These are phyloP conservation scores for Colletes latitarsis DNA, from an alignment of 1,140 invertebrate species.

Conservation along the genomic window DNA sequence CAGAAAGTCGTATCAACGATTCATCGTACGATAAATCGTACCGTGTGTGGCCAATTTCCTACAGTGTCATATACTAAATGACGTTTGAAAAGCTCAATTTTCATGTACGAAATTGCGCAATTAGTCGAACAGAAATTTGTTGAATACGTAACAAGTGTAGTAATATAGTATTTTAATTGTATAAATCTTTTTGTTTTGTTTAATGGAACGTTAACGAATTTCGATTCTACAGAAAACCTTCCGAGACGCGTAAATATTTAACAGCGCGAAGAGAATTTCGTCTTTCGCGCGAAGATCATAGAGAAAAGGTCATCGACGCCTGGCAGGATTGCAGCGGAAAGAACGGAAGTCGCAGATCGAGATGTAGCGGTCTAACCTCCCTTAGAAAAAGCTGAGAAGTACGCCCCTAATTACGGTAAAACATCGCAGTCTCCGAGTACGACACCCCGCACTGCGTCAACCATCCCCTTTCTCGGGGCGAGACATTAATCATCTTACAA, in stretches of 20 bases:
- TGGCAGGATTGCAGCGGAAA: background rate
- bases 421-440: conserved; percentile 72
- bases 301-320: background rate
- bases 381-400: conserved; percentile 69
- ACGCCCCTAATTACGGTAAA: conserved; percentile 78
- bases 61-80: too few relatives aligned
- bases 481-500: conserved; percentile 75
- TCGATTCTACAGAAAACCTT: background rate
- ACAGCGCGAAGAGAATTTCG: background rate
- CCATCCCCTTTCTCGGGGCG: conserved; percentile 63
- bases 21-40: too few relatives aligned
- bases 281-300: background rate
- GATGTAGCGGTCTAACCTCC: conserved; percentile 61
- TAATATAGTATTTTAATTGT: too few relatives aligned
- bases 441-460: conserved; percentile 70
- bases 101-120: too few relatives aligned
- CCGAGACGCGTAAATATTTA: background rate
- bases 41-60: too few relatives aligned
- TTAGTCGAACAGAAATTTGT: too few relatives aligned
- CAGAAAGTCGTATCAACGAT: too few relatives aligned
- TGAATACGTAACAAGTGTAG: too few relatives aligned
- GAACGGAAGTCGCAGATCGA: conserved; percentile 47
- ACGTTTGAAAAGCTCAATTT: too few relatives aligned
- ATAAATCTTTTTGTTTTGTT: too few relatives aligned
- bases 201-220: too few relatives aligned